phyloP scores from a whole-genome alignment of 2,113 vertebrate genomes.

The Sorex araneus region DNA sequence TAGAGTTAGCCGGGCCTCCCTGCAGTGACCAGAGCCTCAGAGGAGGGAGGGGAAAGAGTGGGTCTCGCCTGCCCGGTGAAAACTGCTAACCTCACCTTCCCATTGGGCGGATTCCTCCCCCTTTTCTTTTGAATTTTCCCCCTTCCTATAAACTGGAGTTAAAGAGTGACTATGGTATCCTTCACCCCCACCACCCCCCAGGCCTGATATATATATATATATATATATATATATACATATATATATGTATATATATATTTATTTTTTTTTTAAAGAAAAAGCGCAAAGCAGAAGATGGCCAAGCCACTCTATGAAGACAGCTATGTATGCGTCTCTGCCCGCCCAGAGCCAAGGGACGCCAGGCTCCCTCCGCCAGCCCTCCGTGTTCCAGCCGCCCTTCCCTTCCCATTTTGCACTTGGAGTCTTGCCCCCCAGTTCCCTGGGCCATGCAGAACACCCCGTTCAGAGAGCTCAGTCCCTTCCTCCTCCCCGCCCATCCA shows the following conservation, averaged over 20 bases:
- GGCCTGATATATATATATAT: too few species aligned
- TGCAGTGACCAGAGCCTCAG: background rate
- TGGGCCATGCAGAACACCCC: slow-evolving; percentile 29
- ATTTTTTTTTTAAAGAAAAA: too few species aligned
- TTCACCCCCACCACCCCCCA: too few species aligned
- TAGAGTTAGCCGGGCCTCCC: background rate
- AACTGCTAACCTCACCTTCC: background rate
- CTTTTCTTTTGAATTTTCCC: background rate
- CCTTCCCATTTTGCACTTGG: slow-evolving; percentile 4
- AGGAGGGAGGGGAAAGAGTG: background rate
- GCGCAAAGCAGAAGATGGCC: background rate
- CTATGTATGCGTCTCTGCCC: fast-evolving
- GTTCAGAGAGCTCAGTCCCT: background rate
- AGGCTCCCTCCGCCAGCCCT: background rate
- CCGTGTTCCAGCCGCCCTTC: background rate
- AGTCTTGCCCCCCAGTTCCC: background rate
- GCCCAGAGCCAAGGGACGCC: background rate
- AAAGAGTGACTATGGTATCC: slow-evolving; percentile 3
- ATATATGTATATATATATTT: too few species aligned
- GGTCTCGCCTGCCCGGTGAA: background rate
- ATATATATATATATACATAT: too few species aligned
- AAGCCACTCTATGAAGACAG: background rate
- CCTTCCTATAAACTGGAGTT: background rate
- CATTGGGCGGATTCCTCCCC: background rate
- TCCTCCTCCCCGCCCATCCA: slow-evolving; percentile 27